A percentile compares a stretch with the other conserved stretches of the same genome.
Evolutionary conservation across 1,140 invertebrate genomes (phyloP).

Genomic region (Drosophila willistoni): DNA sequence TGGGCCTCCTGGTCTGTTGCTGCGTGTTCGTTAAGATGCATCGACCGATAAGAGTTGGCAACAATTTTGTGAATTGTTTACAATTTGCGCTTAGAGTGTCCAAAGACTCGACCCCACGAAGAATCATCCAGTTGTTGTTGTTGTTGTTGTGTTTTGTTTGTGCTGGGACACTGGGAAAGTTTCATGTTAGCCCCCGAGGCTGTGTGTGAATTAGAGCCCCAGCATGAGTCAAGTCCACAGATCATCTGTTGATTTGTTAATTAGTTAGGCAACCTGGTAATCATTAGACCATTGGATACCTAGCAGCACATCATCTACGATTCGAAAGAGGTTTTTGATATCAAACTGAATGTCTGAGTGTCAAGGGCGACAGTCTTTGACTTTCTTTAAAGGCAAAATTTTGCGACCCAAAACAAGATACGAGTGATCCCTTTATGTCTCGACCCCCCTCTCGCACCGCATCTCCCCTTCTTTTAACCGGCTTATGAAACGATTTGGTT

Average conservation of each 20-base stretch:
- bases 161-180: constrained; percentile 51
- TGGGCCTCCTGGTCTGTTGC: constrained; percentile 45
- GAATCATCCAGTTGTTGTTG: no score
- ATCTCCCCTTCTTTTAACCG: neutral
- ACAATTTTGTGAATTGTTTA: constrained; percentile 76
- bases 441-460: no score
- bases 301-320: no score
- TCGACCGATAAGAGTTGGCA: constrained; percentile 64
- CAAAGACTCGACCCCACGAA: no score
- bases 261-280: constrained; percentile 37
- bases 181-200: constrained; percentile 12
- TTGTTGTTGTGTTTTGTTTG: no score
- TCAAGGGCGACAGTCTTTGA: no score
- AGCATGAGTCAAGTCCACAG: constrained; percentile 21
- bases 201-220: constrained; percentile 13
- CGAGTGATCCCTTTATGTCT: no score
- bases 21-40: constrained; percentile 73
- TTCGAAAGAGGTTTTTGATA: no score
- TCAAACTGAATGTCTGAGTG: no score
- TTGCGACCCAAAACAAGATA: no score
- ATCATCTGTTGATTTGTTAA: constrained; percentile 64
- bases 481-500: neutral
- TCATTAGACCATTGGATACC: no score
- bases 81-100: constrained; percentile 61
- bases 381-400: no score